Evolutionary conservation across 2,797 vertebrate genomes (phyloP), one percentile per base, ranked within the genome.

Genomic region (Propithecus deckenii): DNA sequence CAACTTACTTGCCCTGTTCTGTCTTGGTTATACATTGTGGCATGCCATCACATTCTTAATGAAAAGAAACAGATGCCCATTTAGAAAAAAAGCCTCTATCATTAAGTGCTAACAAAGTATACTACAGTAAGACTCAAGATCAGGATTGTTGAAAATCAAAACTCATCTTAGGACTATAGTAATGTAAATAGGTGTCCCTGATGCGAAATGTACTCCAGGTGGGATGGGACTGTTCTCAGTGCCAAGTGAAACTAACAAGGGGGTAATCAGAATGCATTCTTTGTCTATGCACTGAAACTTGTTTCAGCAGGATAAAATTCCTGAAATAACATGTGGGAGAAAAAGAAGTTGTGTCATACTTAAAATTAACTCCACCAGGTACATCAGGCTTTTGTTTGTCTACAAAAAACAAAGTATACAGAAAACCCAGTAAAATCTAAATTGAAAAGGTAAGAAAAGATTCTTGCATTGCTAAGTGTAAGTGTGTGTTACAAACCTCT

Each of bases 1-100:
- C 95, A 95, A 94, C 78, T 97, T 92, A 92, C 94, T 95, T 76
- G 10, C 10, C 78, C 25, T 32, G 28, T 97, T 97, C 92, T 78
- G 46, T 69, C 50, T 94, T 65, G 57, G 46, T 12, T 87, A 57
- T 30, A 74, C 52, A 72, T 50, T 41, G 0, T 25, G 85, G 32
- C 5, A 50, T 28, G 11, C 43, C 22, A 57, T 79, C 2, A 87
- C 83, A 83, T 10, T 86, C 4, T 48, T 55, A 32, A 25, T 59
- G 18, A 48, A 97, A 97, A 93, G 32, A 1, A 32, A 46, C 61
- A 83, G 46, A 55, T 52, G n/a, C 22, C 28, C 52, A 78, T n/a
- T 38, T 22, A 30, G 48, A 78, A 90, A 43, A 67, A 79, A 0
- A 30, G 17, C 2, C 32, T 71, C n/a, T 18, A 17, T 84, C 13